These are phyloP conservation scores for Dryas iulia DNA, from an alignment of 1,140 invertebrate species.

Conservation along the genomic window DNA sequence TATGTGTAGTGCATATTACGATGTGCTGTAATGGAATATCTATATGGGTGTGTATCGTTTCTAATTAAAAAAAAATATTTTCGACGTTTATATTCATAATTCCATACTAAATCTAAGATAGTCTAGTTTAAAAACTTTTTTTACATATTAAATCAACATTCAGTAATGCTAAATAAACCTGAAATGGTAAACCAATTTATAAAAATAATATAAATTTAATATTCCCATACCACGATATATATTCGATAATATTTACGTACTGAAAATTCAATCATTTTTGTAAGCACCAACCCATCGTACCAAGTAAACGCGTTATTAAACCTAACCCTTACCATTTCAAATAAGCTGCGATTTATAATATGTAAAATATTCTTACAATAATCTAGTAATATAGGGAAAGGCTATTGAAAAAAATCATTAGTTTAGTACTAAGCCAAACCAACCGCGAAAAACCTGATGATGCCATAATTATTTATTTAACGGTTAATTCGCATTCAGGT, in stretches of 20 bases:
- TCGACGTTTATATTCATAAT: too few species aligned
- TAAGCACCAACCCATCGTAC: background rate
- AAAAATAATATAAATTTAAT: background rate
- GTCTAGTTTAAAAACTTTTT: background rate
- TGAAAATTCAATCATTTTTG: background rate
- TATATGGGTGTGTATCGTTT: too few species aligned
- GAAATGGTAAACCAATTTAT: background rate
- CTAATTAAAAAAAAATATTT: too few species aligned
- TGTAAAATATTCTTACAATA: slow-evolving; percentile 25
- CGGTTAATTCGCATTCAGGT: slow-evolving; percentile 29
- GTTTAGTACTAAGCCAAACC: slow-evolving; percentile 27
- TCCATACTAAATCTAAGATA: background rate
- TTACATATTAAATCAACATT: background rate
- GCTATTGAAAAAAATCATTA: slow-evolving; percentile 27
- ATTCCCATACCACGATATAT: background rate
- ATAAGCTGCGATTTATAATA: slow-evolving; percentile 5
- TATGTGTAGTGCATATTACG: too few species aligned
- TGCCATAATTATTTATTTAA: slow-evolving; percentile 35
- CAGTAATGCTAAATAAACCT: background rate
- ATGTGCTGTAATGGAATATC: too few species aligned
- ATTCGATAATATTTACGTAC: slow-evolving; percentile 1
- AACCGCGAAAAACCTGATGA: slow-evolving; percentile 31
- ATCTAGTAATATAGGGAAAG: slow-evolving; percentile 22
- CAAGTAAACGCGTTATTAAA: slow-evolving; percentile 6
- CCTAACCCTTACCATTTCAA: slow-evolving; percentile 1